phyloP scores from a whole-genome alignment of 2,113 vertebrate species.

The Sorex fumeus region DNA sequence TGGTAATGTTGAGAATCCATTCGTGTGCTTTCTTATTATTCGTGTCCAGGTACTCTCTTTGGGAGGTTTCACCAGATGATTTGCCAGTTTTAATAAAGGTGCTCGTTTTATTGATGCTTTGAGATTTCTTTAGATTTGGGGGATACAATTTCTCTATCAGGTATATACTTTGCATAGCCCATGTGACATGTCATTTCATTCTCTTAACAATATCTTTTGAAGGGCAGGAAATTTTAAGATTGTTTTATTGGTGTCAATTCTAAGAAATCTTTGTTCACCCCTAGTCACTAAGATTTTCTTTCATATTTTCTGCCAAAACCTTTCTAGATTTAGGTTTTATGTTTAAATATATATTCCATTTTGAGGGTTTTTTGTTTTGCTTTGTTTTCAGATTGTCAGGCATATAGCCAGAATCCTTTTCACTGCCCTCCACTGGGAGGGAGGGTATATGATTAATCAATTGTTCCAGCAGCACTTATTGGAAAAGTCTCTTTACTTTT shows the following conservation, averaged over 20 bases:
- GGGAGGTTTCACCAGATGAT: not conserved
- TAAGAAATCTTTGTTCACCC: slow-evolving; percentile 7
- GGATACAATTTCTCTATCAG: not conserved
- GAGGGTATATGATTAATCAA: not conserved
- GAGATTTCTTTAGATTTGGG: slow-evolving; percentile 37
- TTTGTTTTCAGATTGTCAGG: not conserved
- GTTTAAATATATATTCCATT: not conserved
- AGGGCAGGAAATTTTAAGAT: not conserved
- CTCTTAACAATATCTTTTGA: slow-evolving; percentile 52
- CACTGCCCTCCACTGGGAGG: not conserved
- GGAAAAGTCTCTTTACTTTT: not conserved
- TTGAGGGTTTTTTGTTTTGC: slow-evolving; percentile 36
- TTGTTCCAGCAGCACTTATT: not conserved
- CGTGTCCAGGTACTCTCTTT: not conserved
- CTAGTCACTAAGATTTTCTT: slow-evolving; percentile 40
- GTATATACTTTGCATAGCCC: not conserved
- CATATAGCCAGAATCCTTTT: not conserved
- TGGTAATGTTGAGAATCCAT: not conserved
- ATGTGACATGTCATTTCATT: slow-evolving; percentile 23
- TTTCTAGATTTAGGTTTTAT: not conserved
- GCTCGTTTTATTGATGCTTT: not conserved
- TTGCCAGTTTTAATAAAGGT: slow-evolving; percentile 37
- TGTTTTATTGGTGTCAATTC: not conserved
- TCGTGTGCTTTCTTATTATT: not conserved
- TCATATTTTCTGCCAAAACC: not conserved